These are phyloP conservation scores for Drosophila histrio DNA, from an alignment of 2,888 invertebrate species.

Conservation along the genomic window DNA sequence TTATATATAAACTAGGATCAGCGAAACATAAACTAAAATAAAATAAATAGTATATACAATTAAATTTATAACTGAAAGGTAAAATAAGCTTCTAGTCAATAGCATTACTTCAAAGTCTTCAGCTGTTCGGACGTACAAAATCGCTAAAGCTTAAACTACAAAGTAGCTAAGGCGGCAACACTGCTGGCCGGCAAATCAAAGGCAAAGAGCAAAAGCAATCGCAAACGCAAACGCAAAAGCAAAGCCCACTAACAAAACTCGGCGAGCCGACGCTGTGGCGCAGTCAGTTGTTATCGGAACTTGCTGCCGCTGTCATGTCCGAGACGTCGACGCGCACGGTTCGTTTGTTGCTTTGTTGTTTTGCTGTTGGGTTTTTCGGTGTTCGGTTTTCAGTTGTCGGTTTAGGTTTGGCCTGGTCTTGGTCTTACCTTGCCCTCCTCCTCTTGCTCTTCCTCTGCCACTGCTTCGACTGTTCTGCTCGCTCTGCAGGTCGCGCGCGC, in stretches of 20 bases:
- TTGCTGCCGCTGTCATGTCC: constrained; percentile 64
- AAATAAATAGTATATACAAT: too few species aligned
- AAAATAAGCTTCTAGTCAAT: too few species aligned
- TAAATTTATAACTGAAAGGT: too few species aligned
- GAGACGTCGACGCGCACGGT: constrained; percentile 66
- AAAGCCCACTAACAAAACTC: constrained; percentile 59
- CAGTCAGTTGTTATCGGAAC: constrained; percentile 75
- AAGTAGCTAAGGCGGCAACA: too few species aligned
- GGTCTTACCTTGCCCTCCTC: constrained; percentile 34
- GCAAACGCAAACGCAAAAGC: constrained; percentile 26
- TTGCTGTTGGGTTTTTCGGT: constrained; percentile 21
- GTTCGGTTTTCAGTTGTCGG: constrained; percentile 1
- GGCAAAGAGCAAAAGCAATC: background rate
- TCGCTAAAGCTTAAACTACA: too few species aligned
- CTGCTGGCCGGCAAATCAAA: too few species aligned
- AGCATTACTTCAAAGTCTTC: too few species aligned
- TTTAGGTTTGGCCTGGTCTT: constrained; percentile 1
- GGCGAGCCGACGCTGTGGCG: constrained; percentile 32
- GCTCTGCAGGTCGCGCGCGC: constrained; percentile 20
- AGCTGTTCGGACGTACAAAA: too few species aligned
- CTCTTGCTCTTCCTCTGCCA: background rate
- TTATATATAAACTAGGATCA: too few species aligned
- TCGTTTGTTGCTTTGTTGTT: constrained; percentile 41
- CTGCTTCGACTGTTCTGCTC: constrained; percentile 2
- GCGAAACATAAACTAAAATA: too few species aligned